A percentile compares a stretch with the other conserved stretches of the same genome.
These are phyloP conservation scores for Littorina saxatilis DNA, from an alignment of 1,140 invertebrate species.

Conservation along the genomic window DNA sequence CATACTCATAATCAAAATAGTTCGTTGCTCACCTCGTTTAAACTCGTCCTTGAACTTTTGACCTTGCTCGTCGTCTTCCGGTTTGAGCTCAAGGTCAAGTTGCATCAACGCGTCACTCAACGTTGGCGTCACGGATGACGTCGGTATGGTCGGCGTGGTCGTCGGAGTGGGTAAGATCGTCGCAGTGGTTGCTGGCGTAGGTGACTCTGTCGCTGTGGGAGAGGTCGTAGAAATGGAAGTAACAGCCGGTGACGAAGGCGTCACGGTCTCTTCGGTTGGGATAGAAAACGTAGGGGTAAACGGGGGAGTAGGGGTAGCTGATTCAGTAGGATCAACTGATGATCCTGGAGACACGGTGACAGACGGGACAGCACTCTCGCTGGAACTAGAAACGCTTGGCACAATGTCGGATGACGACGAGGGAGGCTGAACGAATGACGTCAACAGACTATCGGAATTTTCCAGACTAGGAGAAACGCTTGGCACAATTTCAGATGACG, in stretches of 20 bases:
- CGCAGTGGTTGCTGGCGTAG: not conserved
- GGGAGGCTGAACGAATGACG: not conserved
- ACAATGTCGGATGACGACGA: not conserved
- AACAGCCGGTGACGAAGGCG: not conserved
- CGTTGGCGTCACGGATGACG: not conserved
- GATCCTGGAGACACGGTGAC: not conserved
- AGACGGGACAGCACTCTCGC: not conserved
- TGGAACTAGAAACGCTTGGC: not conserved
- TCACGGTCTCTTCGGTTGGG: not conserved
- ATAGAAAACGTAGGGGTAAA: not conserved
- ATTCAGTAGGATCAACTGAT: not conserved
- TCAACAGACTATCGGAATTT: not conserved
- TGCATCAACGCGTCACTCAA: not conserved
- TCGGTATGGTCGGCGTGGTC: not conserved
- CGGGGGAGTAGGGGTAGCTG: not conserved
- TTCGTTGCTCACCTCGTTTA: not conserved
- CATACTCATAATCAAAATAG: too few species aligned
- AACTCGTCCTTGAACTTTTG: not conserved
- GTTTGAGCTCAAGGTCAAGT: slow-evolving; percentile 6
- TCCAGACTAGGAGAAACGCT: not conserved
- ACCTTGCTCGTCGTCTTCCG: not conserved
- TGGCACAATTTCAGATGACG: not conserved
- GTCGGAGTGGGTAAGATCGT: not conserved
- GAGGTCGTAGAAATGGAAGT: not conserved
- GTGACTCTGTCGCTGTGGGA: not conserved